Base-by-base conservation (phyloP, 2,113 vertebrate species). In the Xiphorhynchus elegans region DNA sequence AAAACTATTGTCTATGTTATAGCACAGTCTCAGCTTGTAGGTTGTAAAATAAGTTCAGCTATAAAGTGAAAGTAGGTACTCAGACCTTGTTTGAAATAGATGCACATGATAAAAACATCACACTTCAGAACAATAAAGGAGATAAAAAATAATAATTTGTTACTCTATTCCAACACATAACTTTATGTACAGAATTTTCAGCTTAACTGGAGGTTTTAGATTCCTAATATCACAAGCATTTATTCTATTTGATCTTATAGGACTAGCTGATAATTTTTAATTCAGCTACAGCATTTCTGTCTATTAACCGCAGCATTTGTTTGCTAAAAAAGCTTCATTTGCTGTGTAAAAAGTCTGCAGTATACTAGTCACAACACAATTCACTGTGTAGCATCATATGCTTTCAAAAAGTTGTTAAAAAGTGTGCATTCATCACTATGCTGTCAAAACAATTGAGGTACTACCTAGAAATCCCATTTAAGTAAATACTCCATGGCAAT, bases 331-430 rank as follows among this genome's bases (percentile, higher is more conserved):
- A 62, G 4, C 17, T 86, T 62, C 46, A 33, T 83, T 46, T 66
- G 21, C 13, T 39, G 35, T 62, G 28, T 40, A 77, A 83, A 77
- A 35, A 46, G 11, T 42, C 40, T 85, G 47, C 53, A 72, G 28
- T 37, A 33, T 23, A 21, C 25, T 26, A 58, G 53, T 47, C 33
- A 39, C 33, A 87, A 23, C 21, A 44, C 52, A 77, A 58, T 50
- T 69, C 37, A 44, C 18, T 77, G 19, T 77, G 42, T 3, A 6
- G 37, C 20, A 86, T 16, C 46, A 55, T 67, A 69, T 63, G 55
- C 16, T 90, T 92, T 95, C 50, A 84, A 76, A 87, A 53, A 39
- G n/a, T 58, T 84, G 25, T 35, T 83, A 53, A 80, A 79, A 92
- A 60, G 16, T n/a, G 47, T 74, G 16, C 16, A 58, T 83, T 73